A percentile compares a stretch with the other conserved stretches of the same genome.
These are phyloP conservation scores for Phenacoccus solenopsis DNA, from an alignment of 1,140 invertebrate genomes.

Conservation along the genomic window DNA sequence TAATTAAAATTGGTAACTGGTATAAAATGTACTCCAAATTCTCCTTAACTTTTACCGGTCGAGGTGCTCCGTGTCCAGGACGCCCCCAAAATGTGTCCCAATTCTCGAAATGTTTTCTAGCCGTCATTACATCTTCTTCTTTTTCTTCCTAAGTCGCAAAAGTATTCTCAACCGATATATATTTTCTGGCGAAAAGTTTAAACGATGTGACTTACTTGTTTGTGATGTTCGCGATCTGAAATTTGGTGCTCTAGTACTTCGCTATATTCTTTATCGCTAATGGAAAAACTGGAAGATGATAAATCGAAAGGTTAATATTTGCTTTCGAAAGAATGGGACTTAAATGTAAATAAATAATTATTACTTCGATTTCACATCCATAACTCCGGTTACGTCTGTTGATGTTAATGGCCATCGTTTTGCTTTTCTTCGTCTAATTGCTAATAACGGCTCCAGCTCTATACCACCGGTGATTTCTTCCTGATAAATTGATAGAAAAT, in stretches of 20 bases:
- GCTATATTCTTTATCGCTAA: slow-evolving; percentile 24
- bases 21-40: slow-evolving; percentile 28
- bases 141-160: slow-evolving; percentile 35
- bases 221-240: slow-evolving; percentile 31
- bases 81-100: slow-evolving; percentile 52
- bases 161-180: background rate
- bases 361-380: slow-evolving; percentile 24
- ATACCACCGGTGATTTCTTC: slow-evolving; percentile 42
- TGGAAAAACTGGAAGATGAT: slow-evolving; percentile 1
- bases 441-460: slow-evolving; percentile 52
- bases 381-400: slow-evolving; percentile 42
- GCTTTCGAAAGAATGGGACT: too few species aligned
- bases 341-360: background rate
- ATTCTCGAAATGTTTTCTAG: slow-evolving; percentile 46
- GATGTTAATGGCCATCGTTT: slow-evolving; percentile 35
- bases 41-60: slow-evolving; percentile 29
- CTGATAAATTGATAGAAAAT: slow-evolving; percentile 21
- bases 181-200: background rate
- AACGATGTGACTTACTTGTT: slow-evolving; percentile 22
- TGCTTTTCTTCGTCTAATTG: slow-evolving; percentile 37
- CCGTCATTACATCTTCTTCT: slow-evolving; percentile 40
- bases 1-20: slow-evolving; percentile 25
- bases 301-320: background rate
- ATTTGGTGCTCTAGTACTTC: slow-evolving; percentile 35
- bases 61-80: slow-evolving; percentile 51